A percentile compares a stretch with the other conserved stretches of the same genome.
These are phyloP conservation scores for Eristalis intricaria DNA, from an alignment of 2,888 invertebrate species.

Conservation along the genomic window DNA sequence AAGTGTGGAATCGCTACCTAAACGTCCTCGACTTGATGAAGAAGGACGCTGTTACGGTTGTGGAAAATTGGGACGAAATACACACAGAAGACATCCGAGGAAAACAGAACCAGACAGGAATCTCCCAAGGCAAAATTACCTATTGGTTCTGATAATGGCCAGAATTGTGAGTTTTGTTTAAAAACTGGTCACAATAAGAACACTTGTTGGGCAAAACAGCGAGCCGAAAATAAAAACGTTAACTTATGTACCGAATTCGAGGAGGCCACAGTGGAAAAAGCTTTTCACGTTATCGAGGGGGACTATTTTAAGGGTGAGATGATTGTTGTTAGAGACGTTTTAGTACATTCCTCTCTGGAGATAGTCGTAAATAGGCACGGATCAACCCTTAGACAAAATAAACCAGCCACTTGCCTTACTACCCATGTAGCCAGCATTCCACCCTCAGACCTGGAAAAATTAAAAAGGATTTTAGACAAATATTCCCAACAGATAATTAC, in stretches of 20 bases:
- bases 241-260: background rate
- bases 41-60: background rate
- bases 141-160: too few relatives aligned
- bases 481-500: slow-evolving; percentile 27
- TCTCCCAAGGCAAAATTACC: too few relatives aligned
- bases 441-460: slow-evolving; percentile 6
- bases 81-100: too few relatives aligned
- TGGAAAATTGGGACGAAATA: too few relatives aligned
- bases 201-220: too few relatives aligned
- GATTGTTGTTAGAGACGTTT: slow-evolving; percentile 31
- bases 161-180: too few relatives aligned
- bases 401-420: slow-evolving; percentile 6
- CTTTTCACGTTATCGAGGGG: slow-evolving; percentile 30
- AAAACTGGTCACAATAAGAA: too few relatives aligned
- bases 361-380: slow-evolving; percentile 28
- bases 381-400: slow-evolving; percentile 15
- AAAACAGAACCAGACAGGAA: too few relatives aligned
- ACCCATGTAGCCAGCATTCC: slow-evolving; percentile 3
- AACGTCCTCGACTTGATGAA: background rate
- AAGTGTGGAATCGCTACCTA: too few relatives aligned
- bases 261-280: too few relatives aligned
- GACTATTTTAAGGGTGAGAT: slow-evolving; percentile 34
- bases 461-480: slow-evolving; percentile 27
- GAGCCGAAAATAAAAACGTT: background rate
- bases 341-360: slow-evolving; percentile 19